Percentiles rank a stretch among this genome's conserved stretches.
phyloP scores from a whole-genome alignment of 2,888 invertebrate species.

The Ennomos erosarius region DNA sequence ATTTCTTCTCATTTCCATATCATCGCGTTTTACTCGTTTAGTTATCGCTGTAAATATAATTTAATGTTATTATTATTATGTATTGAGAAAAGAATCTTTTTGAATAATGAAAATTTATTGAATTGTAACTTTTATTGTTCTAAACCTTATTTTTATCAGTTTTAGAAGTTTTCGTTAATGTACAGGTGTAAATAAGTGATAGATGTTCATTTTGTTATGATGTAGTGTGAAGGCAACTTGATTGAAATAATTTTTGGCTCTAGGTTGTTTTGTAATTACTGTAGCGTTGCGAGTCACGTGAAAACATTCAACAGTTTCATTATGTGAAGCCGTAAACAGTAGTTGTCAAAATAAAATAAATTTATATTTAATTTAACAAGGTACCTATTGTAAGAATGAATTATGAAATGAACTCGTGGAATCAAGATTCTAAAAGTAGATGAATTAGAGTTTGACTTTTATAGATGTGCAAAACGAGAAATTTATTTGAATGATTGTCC shows the following conservation, averaged over 20 bases:
- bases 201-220: conserved; percentile 72
- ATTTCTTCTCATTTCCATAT: conserved; percentile 83
- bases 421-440: conserved; percentile 32
- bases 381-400: conserved; percentile 6
- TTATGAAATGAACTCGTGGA: conserved; percentile 9
- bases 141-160: conserved; percentile 73
- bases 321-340: conserved; percentile 9
- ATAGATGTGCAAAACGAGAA: conserved; percentile 57
- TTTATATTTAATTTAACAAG: conserved; percentile 19
- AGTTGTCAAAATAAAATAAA: conserved; percentile 15
- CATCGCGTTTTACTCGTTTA: conserved; percentile 80
- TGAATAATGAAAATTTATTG: conserved; percentile 69
- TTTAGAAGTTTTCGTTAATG: conserved; percentile 80
- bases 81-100: conserved; percentile 56
- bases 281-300: neutral
- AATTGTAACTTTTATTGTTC: conserved; percentile 76
- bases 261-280: conserved; percentile 24
- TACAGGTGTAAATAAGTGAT: conserved; percentile 81
- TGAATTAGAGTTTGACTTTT: conserved; percentile 57
- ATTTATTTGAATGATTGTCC: conserved; percentile 80
- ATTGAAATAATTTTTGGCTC: conserved; percentile 33
- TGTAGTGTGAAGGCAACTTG: conserved; percentile 49
- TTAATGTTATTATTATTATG: conserved; percentile 70
- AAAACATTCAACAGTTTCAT: conserved; percentile 11
- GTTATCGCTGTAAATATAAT: conserved; percentile 82